Evolutionary conservation across 2,113 vertebrate genomes (phyloP).

Genomic region (Onychostoma macrolepis): DNA sequence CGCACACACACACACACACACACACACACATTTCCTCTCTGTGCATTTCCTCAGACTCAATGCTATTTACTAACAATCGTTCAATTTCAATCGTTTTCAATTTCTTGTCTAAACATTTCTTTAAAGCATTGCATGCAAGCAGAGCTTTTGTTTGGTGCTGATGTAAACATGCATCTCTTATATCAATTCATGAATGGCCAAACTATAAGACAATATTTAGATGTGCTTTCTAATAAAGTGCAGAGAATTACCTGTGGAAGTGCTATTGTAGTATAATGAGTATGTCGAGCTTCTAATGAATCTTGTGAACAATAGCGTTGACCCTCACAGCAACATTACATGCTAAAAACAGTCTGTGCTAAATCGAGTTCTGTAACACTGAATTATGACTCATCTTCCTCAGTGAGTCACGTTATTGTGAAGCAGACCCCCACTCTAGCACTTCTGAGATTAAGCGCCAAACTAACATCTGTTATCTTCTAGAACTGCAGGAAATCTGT

Average conservation of each 20-base stretch:
- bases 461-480: background rate
- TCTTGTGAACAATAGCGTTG: constrained; percentile 27
- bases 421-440: background rate
- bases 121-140: constrained; percentile 14
- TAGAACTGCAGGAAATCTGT: background rate
- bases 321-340: constrained; percentile 9
- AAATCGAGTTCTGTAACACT: constrained; percentile 10
- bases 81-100: too few relatives aligned
- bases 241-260: background rate
- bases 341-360: constrained; percentile 17
- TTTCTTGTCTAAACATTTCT: background rate
- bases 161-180: background rate
- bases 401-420: constrained; percentile 33
- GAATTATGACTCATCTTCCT: constrained; percentile 40
- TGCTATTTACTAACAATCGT: constrained; percentile 38
- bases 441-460: background rate
- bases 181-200: background rate
- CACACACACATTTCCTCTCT: constrained; percentile 24
- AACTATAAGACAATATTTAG: background rate
- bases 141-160: background rate
- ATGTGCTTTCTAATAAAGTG: background rate
- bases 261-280: background rate
- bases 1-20: constrained; percentile 20
- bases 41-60: constrained; percentile 8
- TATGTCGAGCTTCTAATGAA: background rate